Evolutionary conservation across 2,888 invertebrate genomes (phyloP), one percentile per base, ranked within the genome.

Genomic region (Drosophila meridiana): DNA sequence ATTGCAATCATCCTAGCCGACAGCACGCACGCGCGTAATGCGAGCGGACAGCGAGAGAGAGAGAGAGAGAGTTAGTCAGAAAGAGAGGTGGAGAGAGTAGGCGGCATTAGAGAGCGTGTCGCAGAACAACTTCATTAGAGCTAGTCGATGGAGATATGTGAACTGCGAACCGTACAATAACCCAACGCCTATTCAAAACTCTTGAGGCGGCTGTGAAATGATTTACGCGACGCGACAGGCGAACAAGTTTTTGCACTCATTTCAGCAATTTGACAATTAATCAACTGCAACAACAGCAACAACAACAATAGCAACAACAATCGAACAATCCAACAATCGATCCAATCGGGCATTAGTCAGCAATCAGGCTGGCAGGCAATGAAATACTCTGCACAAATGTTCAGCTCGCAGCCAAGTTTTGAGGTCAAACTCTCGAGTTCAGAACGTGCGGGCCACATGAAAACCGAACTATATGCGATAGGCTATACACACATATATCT

Each of bases 221-320:
- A 87, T 87, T 83, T 89, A 89, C 83, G 80, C 76, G 60, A 69
- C 58, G 82, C 86, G 85, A 83, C 81, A 87, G 77, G 73, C 85
- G 77, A 84, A 87, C 87, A 87, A 86, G 86, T 88, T 80, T 89
- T 90, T 89, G 90, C 90, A 89, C 89, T 89, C 87, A 86, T 87
- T 87, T 87, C 79, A 82, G 78, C 89, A 87, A 87, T 87, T 87
- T 89, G 88, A 86, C 87, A 87, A 89, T 89, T 89, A 82, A 89
- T 89, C 89, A 89, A 89, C 72, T 76, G 83, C 84, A 81, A 70
- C 75, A 83, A 70, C 59, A 83, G 30, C 77, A 76, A 57, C 57
- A 71, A 34, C 75, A 83, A 69, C 61, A 83, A 32, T 73, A 76
- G 36, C 77, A 76, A 55, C 55, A 63, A n/a, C 57, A 69, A 50